Percentiles rank a stretch among this genome's conserved stretches.
These are phyloP conservation scores for Hirtodrosophila duncani DNA, from an alignment of 2,888 invertebrate species.

Conservation along the genomic window DNA sequence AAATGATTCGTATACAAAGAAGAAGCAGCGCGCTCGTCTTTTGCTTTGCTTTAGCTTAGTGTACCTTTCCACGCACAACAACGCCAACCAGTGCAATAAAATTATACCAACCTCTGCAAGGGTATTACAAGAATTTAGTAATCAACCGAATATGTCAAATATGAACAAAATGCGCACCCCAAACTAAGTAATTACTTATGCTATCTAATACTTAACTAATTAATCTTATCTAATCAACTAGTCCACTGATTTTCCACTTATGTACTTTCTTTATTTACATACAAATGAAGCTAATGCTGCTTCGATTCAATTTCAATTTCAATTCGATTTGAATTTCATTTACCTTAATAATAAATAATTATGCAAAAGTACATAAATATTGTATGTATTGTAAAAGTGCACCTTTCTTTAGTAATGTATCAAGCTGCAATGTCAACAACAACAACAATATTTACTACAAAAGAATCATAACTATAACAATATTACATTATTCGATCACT, in stretches of 20 bases:
- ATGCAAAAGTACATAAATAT: slow-evolving; percentile 36
- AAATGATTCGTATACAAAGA: too few relatives aligned
- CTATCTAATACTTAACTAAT: too few relatives aligned
- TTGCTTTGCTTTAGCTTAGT: too few relatives aligned
- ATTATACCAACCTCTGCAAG: too few relatives aligned
- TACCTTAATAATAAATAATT: slow-evolving; percentile 14
- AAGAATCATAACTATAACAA: slow-evolving; percentile 40
- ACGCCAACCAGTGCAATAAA: too few relatives aligned
- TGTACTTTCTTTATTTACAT: slow-evolving; percentile 6
- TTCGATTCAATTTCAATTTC: slow-evolving; percentile 14
- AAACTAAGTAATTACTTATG: slow-evolving; percentile 25
- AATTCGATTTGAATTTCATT: slow-evolving; percentile 28
- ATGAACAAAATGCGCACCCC: slow-evolving; percentile 32
- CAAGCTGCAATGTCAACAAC: slow-evolving; percentile 60
- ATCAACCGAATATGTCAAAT: slow-evolving; percentile 14
- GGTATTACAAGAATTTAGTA: too few relatives aligned
- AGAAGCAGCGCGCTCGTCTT: too few relatives aligned
- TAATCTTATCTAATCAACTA: slow-evolving; percentile 16
- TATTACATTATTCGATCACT: slow-evolving; percentile 34
- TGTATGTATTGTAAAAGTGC: slow-evolving; percentile 71
- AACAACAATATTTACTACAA: slow-evolving; percentile 46
- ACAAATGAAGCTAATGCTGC: slow-evolving; percentile 10
- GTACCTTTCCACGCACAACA: too few relatives aligned
- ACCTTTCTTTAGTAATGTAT: slow-evolving; percentile 63
- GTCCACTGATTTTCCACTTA: slow-evolving; percentile 16